Conservation (phyloP, 2,888 invertebrate genomes). For the Caenorhabditis sinica region DNA sequence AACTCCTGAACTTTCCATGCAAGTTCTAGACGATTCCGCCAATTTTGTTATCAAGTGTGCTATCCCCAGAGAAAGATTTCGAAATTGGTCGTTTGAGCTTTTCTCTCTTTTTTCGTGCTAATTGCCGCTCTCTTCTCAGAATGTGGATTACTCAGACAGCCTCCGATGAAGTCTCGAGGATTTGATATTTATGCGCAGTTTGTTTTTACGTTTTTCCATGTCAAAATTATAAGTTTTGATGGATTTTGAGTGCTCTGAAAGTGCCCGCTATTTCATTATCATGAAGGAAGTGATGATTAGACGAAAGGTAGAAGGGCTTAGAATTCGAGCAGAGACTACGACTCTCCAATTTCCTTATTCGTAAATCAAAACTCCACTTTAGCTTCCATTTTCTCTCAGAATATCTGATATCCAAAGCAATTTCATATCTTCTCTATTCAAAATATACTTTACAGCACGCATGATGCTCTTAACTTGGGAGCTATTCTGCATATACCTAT, state of each 20-base stretch:
- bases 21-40: no score
- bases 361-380: no score
- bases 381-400: not conserved
- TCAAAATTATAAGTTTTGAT: not conserved
- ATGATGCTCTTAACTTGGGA: constrained; percentile 1
- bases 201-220: not conserved
- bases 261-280: not conserved
- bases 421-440: not conserved
- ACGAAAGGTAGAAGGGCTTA: not conserved
- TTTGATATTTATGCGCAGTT: not conserved
- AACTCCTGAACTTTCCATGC: not conserved
- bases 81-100: not conserved
- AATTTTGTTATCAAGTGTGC: not conserved
- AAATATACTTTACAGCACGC: not conserved
- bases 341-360: not conserved
- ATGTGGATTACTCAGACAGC: not conserved
- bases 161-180: not conserved
- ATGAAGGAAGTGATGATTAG: not conserved
- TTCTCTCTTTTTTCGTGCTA: not conserved
- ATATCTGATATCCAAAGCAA: not conserved
- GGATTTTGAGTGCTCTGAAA: not conserved
- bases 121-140: not conserved
- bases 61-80: not conserved
- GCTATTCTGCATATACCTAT: constrained; percentile 1
- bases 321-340: not conserved